These are phyloP conservation scores for Chymomyza fuscimana DNA, from an alignment of 2,888 invertebrate species.

Conservation along the genomic window DNA sequence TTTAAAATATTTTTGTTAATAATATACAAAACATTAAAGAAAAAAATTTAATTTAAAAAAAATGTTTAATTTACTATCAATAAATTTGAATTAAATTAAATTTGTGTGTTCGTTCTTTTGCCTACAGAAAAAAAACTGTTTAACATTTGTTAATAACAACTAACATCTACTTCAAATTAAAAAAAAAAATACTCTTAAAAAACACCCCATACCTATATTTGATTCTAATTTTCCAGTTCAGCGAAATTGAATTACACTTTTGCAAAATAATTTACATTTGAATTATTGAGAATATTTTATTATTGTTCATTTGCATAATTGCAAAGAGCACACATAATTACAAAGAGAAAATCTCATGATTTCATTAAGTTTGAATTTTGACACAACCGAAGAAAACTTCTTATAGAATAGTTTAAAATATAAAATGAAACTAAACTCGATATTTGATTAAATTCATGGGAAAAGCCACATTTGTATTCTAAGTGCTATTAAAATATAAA, in stretches of 20 bases:
- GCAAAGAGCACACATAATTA: slow-evolving; percentile 21
- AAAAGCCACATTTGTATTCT: not conserved
- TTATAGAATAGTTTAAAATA: not conserved
- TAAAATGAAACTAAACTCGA: not conserved
- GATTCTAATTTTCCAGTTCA: not conserved
- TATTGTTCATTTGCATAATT: slow-evolving; percentile 38
- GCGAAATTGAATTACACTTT: not conserved
- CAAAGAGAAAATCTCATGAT: slow-evolving; percentile 33
- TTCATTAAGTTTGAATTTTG: slow-evolving; percentile 18
- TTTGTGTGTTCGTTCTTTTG: too few species aligned
- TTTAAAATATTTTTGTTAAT: too few species aligned
- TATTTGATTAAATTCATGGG: not conserved
- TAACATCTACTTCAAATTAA: too few species aligned
- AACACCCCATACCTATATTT: not conserved
- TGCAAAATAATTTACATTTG: not conserved
- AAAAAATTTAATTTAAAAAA: too few species aligned
- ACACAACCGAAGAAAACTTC: slow-evolving; percentile 10
- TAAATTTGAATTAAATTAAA: too few species aligned
- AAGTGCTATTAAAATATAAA: not conserved
- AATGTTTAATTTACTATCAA: too few species aligned
- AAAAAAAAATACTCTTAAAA: too few species aligned
- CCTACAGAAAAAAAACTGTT: too few species aligned
- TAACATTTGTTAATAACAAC: too few species aligned
- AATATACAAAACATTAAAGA: too few species aligned
- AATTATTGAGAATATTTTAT: not conserved